Evolutionary conservation across 2,797 vertebrate species (phyloP).

Genomic region (Champsocephalus gunnari): DNA sequence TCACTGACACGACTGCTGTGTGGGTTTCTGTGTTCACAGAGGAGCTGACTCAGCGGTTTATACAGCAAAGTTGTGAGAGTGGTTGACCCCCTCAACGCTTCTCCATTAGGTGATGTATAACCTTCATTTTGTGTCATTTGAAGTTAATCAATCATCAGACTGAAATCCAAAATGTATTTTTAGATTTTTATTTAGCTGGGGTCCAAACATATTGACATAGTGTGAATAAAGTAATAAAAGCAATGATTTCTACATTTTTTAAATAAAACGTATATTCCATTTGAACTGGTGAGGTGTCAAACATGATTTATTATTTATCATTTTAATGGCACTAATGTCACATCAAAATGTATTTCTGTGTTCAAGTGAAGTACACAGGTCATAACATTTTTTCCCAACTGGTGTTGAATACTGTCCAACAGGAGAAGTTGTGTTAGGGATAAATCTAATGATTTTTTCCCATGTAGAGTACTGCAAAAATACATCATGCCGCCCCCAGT

Average conservation of each 20-base stretch:
- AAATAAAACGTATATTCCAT: not conserved
- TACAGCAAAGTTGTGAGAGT: constrained; percentile 60
- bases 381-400: not conserved
- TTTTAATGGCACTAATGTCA: not conserved
- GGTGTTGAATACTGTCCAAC: not conserved
- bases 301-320: not conserved
- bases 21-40: constrained; percentile 68
- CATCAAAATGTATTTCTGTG: not conserved
- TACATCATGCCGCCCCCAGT: constrained; percentile 89
- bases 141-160: constrained; percentile 3
- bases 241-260: too few relatives aligned
- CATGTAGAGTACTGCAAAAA: constrained; percentile 41
- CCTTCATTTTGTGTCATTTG: not conserved
- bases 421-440: not conserved
- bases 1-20: constrained; percentile 38
- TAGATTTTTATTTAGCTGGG: too few relatives aligned
- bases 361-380: not conserved
- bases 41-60: constrained; percentile 68
- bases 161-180: not conserved
- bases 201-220: constrained; percentile 18
- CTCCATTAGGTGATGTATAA: constrained; percentile 65
- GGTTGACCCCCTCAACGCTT: constrained; percentile 58
- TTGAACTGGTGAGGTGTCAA: not conserved
- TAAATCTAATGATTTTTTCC: not conserved
- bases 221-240: not conserved